Percentiles rank a stretch among this genome's conserved stretches.
phyloP scores from a whole-genome alignment of 2,797 vertebrate species.

The Antennarius maculatus region DNA sequence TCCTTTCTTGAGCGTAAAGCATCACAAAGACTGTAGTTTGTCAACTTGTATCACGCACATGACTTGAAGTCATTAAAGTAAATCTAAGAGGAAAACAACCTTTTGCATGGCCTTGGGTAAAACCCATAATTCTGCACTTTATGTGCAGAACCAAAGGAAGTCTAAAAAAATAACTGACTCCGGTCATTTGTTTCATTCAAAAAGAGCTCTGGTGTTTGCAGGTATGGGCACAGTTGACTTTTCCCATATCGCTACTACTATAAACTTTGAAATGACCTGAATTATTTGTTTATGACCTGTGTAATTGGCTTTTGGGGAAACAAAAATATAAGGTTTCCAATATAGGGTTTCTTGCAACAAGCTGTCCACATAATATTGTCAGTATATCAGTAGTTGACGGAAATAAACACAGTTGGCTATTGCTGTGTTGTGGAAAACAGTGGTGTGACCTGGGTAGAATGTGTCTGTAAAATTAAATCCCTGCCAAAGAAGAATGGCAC shows the following conservation, averaged over 20 bases:
- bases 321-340: constrained; percentile 12
- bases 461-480: constrained; percentile 59
- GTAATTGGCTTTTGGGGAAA: background rate
- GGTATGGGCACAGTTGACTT: background rate
- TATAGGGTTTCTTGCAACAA: constrained; percentile 17
- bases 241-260: background rate
- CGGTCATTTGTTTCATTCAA: background rate
- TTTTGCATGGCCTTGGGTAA: background rate
- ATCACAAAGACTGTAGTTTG: background rate
- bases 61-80: background rate
- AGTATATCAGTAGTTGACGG: constrained; percentile 27
- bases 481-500: constrained; percentile 61
- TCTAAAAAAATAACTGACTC: background rate
- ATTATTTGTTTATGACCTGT: background rate
- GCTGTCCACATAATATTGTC: constrained; percentile 23
- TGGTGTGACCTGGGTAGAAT: constrained; percentile 36
- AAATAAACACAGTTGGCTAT: constrained; percentile 37
- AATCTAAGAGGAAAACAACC: background rate
- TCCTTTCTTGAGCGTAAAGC: background rate
- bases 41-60: constrained; percentile 9
- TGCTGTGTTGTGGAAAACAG: constrained; percentile 18
- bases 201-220: background rate
- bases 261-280: constrained; percentile 5
- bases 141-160: constrained; percentile 3
- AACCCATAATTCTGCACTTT: background rate